Conservation (phyloP, 2,113 vertebrate genomes). For the Pedetes capensis region DNA sequence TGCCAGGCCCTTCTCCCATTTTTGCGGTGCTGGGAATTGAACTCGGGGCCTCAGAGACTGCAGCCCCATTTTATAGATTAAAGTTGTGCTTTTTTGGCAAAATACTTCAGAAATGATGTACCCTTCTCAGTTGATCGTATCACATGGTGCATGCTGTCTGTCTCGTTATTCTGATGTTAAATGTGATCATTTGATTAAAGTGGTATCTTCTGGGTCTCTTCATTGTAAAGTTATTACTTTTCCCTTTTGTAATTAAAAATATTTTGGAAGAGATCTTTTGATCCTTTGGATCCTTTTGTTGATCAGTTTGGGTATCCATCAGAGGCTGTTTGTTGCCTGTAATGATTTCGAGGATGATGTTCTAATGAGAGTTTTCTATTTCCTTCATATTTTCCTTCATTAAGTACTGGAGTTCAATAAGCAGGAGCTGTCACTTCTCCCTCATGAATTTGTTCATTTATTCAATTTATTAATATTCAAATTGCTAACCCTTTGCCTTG, state of each 20-base stretch:
- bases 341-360: background rate
- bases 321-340: conserved; percentile 3
- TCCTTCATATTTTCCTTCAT: background rate
- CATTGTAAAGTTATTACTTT: conserved; percentile 1
- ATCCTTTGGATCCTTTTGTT: conserved; percentile 10
- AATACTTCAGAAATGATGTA: background rate
- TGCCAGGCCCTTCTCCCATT: too few relatives aligned
- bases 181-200: background rate
- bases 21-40: too few relatives aligned
- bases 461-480: conserved; percentile 3
- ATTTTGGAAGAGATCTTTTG: background rate
- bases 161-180: background rate
- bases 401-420: background rate
- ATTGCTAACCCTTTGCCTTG: background rate
- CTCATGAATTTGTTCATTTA: background rate
- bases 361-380: conserved; percentile 15
- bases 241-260: conserved; percentile 14
- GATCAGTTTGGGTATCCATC: background rate
- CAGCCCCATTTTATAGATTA: background rate
- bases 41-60: too few relatives aligned
- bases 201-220: background rate
- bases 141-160: background rate
- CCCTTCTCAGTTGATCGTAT: background rate
- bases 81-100: background rate
- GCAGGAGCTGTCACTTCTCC: background rate